Conservation (phyloP, 2,113 vertebrate species). For the Baryphthengus martii region DNA sequence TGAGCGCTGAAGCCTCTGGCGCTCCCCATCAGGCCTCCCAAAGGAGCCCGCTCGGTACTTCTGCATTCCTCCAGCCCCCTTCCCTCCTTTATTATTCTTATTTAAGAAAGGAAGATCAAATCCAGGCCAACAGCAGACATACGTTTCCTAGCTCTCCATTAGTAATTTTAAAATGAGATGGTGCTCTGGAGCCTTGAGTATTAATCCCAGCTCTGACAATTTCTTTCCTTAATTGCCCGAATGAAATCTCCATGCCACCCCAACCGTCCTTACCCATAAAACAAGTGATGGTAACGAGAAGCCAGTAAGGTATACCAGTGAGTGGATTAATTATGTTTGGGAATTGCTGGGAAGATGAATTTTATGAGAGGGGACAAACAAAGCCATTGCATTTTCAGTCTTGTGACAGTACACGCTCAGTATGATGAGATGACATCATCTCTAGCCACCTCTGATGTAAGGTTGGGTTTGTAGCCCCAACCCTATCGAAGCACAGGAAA, state of each 20-base stretch:
- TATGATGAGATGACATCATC: not conserved
- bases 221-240: not conserved
- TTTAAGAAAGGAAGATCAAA: conserved; percentile 9
- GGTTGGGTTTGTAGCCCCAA: not conserved
- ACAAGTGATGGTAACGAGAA: not conserved
- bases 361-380: not conserved
- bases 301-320: not conserved
- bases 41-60: not conserved
- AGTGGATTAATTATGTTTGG: conserved; percentile 18
- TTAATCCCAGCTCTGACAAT: not conserved
- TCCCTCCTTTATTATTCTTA: not conserved
- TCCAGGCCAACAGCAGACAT: not conserved
- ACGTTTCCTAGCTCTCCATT: not conserved
- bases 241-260: not conserved
- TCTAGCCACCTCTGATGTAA: not conserved
- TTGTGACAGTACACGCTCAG: not conserved
- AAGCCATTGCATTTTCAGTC: not conserved
- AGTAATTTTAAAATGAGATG: conserved; percentile 28
- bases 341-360: not conserved
- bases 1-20: not conserved
- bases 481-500: not conserved
- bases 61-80: not conserved
- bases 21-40: not conserved
- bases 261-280: not conserved
- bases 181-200: not conserved